Base-by-base conservation (phyloP, 2,797 vertebrate species). In the Peromyscus melanophrys region DNA sequence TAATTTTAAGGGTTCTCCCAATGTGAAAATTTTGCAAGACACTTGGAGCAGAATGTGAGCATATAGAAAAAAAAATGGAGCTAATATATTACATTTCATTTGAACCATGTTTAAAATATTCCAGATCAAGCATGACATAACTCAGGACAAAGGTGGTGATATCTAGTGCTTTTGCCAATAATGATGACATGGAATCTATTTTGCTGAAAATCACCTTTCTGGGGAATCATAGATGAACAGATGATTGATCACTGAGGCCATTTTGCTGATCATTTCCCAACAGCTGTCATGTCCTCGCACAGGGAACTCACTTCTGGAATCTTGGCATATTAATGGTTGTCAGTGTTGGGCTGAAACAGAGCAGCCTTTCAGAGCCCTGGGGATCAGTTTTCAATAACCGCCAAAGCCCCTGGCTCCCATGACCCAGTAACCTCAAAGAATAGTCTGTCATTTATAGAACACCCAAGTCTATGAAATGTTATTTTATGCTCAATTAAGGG, bases 401-500 rank as follows among this genome's bases (percentile, higher is more conserved):
- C 57, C 10, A 80, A 87, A 78, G 61, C 95, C 73, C 93, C 43
- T 61, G 65, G 76, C 7, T 65, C n/a, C 65, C 93, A 59, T 94
- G 92, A 96, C 86, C 82, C 87, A 76, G 17, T 90, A 97, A 92
- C 89, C 57, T 94, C 76, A 83, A 1, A 96, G 84, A 95, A 86
- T 6, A 80, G 82, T 86, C 21, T 76, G 55, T 73, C 92, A 90
- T 37, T 92, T 55, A 89, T 37, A 96, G 86, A 92, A 97, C 85
- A 61, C 57, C 57, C 63, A 90, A 71, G 17, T 12, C 71, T 92
- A 67, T 91, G 73, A 97, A 93, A 3, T 96, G 80, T 89, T 96
- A 83, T 96, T 97, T 93, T 96, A 96, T 85, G 46, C n/a, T 59
- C 25, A 92, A 63, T 94, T 94, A 98, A 95, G 76, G 61, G 83